Evolutionary conservation across 1,140 invertebrate genomes (phyloP).

Genomic region (Nasonia vitripennis): DNA sequence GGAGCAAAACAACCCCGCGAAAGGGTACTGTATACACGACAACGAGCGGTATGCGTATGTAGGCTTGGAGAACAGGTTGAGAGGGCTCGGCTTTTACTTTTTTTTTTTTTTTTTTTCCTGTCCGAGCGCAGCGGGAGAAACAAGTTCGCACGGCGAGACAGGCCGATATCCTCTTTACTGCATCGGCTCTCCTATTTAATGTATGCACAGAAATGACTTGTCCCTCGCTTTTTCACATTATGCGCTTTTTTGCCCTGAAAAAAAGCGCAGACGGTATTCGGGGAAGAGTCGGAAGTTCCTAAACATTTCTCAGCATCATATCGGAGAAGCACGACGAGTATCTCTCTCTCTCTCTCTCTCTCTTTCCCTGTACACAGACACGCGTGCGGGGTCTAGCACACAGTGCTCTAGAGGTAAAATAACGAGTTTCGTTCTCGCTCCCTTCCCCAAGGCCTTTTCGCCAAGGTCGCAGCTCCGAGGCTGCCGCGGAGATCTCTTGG

Average conservation of each 20-base stretch:
- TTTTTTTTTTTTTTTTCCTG: background rate
- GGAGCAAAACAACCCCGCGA: no score
- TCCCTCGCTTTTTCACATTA: no score
- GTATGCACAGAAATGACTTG: no score
- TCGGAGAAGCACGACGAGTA: no score
- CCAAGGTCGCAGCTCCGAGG: background rate
- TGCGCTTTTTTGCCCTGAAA: no score
- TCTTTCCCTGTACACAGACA: background rate
- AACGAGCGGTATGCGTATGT: no score
- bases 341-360: no score
- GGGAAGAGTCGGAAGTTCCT: no score
- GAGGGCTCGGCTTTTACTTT: background rate
- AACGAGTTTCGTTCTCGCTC: background rate
- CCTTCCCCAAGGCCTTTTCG: slow-evolving; percentile 4
- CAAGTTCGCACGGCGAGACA: background rate
- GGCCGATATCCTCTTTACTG: background rate
- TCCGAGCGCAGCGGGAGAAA: background rate
- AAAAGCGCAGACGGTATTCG: no score
- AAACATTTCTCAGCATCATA: no score
- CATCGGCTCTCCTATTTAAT: background rate
- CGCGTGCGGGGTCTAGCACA: background rate
- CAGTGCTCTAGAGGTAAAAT: background rate
- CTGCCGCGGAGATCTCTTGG: background rate
- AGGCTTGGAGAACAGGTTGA: background rate
- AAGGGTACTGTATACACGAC: background rate